Base-by-base conservation (phyloP, 1,140 invertebrate genomes). In the Metaphire vulgaris region DNA sequence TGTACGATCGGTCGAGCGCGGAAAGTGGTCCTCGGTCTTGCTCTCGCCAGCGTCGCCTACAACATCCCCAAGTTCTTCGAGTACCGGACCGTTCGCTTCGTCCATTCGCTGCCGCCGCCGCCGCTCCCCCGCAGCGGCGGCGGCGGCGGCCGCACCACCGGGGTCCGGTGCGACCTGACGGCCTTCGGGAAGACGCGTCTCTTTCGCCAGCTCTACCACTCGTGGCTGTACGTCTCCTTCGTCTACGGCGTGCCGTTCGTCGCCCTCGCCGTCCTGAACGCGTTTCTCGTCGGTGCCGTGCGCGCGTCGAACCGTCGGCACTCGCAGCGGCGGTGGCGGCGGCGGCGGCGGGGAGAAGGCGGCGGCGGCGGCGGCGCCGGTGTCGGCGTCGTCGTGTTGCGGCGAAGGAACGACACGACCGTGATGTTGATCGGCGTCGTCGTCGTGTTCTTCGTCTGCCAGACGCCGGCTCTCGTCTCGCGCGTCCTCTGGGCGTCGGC, bases 341-440 rank as follows among this genome's bases (percentile, higher is more conserved):
- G 81, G 69, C 30, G 32, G 6, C 65, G 41, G n/a, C 77, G 82
- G 77, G 81, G 86, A 2, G 85, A 84, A 75, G 80, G 82, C 1
- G 80, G 80, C 34, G 85, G 85, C 74, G n/a, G n/a, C n/a, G n/a
- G n/a, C n/a, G n/a, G n/a, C n/a, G n/a, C n/a, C n/a, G n/a, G n/a
- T n/a, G n/a, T n/a, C n/a, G n/a, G n/a, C n/a, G n/a, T n/a, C n/a
- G n/a, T n/a, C n/a, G n/a, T n/a, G n/a, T n/a, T n/a, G n/a, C 83
- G 81, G 68, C 81, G 81, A 67, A 79, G 84, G 16, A 85, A 84
- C 74, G 84, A 86, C 77, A 86, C 85, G 1, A 86, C 84, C 0
- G 76, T 85, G n/a, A 86, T 86, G 85, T 79, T 86, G 12, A 86
- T 86, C 31, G 82, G 84, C 29, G 85, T 86, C 12, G 81, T 86